phyloP scores from a whole-genome alignment of 2,797 vertebrate genomes.

The Amazona ochrocephala region DNA sequence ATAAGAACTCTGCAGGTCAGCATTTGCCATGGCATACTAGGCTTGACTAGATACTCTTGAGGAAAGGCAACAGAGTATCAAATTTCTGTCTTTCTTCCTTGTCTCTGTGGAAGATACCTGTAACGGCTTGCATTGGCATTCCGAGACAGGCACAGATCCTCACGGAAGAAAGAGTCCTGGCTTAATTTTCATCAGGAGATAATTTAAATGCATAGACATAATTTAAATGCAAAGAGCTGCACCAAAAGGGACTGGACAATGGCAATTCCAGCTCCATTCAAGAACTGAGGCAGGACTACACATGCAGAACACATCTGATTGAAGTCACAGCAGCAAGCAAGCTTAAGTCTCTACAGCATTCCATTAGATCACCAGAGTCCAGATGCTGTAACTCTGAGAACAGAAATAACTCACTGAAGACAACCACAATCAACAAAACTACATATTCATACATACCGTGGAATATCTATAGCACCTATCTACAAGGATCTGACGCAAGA shows the following conservation, averaged over 20 bases:
- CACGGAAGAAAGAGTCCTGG: neutral
- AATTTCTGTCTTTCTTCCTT: neutral
- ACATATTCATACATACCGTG: rapidly evolving
- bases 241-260: neutral
- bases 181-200: neutral
- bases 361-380: neutral
- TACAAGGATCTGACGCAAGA: rapidly evolving
- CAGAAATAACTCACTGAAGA: neutral
- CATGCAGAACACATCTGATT: neutral
- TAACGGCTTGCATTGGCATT: neutral
- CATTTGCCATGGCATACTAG: neutral
- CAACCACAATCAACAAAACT: neutral
- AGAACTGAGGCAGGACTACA: neutral
- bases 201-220: neutral
- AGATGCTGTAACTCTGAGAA: neutral
- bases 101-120: neutral
- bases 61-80: neutral
- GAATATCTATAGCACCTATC: rapidly evolving
- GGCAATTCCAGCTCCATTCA: neutral
- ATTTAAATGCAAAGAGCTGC: neutral
- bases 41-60: neutral
- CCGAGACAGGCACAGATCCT: neutral
- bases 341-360: neutral
- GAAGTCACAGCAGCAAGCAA: neutral
- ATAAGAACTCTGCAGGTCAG: neutral